Conservation (phyloP, 2,888 invertebrate species). For the Acanthosepion lycidas region DNA sequence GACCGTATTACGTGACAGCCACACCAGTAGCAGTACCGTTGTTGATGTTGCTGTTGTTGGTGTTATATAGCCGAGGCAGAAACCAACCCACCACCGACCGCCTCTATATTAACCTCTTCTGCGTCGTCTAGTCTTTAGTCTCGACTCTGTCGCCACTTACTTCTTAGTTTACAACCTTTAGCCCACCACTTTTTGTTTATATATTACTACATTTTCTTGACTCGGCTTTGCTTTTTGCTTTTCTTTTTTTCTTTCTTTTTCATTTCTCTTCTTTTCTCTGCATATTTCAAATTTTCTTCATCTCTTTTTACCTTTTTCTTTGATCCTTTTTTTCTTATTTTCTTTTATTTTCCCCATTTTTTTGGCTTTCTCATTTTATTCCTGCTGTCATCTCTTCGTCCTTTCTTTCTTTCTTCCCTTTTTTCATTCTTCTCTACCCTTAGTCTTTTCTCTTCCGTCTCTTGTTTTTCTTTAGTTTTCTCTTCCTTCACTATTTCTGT, state of each 20-base stretch:
- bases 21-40: background rate
- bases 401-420: background rate
- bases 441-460: background rate
- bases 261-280: background rate
- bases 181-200: background rate
- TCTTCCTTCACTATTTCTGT: background rate
- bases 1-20: constrained; percentile 20
- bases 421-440: background rate
- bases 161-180: constrained; percentile 21
- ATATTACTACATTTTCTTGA: background rate
- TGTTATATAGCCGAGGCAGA: constrained; percentile 33
- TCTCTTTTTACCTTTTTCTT: background rate
- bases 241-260: background rate
- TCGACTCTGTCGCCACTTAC: constrained; percentile 33
- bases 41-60: background rate
- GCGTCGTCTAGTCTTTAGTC: constrained; percentile 22
- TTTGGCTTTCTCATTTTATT: background rate
- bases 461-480: background rate
- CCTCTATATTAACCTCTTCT: constrained; percentile 13
- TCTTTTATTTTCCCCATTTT: background rate
- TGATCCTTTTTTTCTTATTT: background rate
- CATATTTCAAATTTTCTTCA: background rate
- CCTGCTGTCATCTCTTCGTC: background rate
- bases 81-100: background rate
- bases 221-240: background rate